Base-by-base conservation (phyloP, 1,140 invertebrate species). In the Lucilia sericata region DNA sequence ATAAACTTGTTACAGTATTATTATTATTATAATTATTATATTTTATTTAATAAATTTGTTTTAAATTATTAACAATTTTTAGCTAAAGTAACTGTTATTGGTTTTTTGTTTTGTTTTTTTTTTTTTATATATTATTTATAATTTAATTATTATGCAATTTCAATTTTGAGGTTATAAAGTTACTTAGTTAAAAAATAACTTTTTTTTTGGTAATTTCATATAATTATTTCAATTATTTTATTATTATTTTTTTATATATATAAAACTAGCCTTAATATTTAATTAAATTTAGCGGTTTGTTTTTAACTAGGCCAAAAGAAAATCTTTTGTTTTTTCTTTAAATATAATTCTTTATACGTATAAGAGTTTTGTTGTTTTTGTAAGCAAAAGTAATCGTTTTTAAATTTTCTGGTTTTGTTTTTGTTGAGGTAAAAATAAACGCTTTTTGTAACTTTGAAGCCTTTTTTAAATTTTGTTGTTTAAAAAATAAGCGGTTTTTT, bases 61-160 rank as follows among this genome's bases (percentile, higher is more conserved):
- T 78, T 51, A 80, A 80, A 51, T 49, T 80, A 80, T 80, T 80
- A 80, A 80, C 76, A 80, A 80, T 80, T 80, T 78, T 36, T 82
- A 82, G 14, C 81, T 82, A 82, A 82, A 80, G 76, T 83, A 83
- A 83, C 51, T 17, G 25, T 17, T 70, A 30, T 30, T 30, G 25
- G 21, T 83, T 70, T 19, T 51, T 83, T 74, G 10, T 74, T 42
- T 74, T 74, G 14, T 74, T 74, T 74, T 21, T 36, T 42, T 13
- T 47, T 30, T 1, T 30, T 30, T 30, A 30, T 30, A 30, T 30
- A 2, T 30, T 30, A 30, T 30, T 30, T 30, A 30, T 30, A 30
- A 30, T 30, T 30, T 30, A 30, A 80, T 19, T 42, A 80, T 80
- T 47, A 47, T 60, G 5, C 13, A 19, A 80, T 36, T 9, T 21